Evolutionary conservation across 2,113 vertebrate species (phyloP).

Genomic region (Tragelaphus imberbis): DNA sequence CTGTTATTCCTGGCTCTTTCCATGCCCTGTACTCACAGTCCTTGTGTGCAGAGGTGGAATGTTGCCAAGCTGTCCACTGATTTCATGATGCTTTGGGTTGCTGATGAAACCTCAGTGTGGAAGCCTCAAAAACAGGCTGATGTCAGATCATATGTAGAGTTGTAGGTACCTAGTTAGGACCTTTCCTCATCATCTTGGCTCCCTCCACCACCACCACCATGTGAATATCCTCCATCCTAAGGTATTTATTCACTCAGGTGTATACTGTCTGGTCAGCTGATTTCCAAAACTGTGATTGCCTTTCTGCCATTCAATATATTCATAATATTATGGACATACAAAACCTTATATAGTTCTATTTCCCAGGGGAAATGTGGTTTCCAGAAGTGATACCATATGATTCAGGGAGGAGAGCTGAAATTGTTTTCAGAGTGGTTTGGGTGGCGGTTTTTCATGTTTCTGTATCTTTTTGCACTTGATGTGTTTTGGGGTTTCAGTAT

Average conservation of each 20-base stretch:
- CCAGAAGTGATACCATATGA: constrained; percentile 52
- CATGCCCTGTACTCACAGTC: neutral
- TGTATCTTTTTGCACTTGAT: constrained; percentile 26
- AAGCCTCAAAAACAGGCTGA: neutral
- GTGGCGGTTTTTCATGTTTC: constrained; percentile 9
- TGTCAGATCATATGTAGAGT: neutral
- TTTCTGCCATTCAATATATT: neutral
- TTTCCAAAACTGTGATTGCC: neutral
- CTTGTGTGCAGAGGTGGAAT: neutral
- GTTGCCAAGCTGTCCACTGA: neutral
- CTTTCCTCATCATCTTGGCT: constrained; percentile 11
- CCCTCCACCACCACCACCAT: neutral
- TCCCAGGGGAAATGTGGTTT: constrained; percentile 14
- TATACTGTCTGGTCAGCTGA: neutral
- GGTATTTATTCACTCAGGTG: neutral
- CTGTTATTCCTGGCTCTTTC: neutral
- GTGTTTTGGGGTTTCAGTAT: neutral
- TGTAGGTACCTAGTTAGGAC: neutral
- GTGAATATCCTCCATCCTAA: neutral
- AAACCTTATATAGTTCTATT: neutral
- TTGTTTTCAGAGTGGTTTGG: neutral
- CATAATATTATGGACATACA: neutral
- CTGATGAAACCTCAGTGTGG: neutral
- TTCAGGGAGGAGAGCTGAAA: neutral
- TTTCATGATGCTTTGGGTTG: neutral